Base-by-base conservation (phyloP, 2,888 invertebrate species). In the Stenurella melanura region DNA sequence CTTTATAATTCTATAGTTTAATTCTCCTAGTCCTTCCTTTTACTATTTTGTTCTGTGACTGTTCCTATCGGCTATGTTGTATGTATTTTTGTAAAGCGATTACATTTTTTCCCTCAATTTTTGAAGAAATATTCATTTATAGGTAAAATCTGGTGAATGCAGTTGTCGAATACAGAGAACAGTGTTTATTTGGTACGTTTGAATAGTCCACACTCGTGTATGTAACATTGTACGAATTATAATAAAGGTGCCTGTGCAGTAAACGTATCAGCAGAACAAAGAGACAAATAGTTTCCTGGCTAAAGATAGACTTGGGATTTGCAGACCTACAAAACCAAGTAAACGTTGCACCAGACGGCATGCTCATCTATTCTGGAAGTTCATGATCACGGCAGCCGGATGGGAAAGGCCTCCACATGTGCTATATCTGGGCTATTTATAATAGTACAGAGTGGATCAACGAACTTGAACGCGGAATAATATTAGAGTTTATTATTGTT, bases 231-330 rank as follows among this genome's bases (percentile, higher is more conserved):
- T 21, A 54, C 56, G 54, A 72, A 72, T 63, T 72, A 61, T n/a
- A 63, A 63, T 19, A 63, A 72, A 70, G 26, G 58, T 19, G 18
- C 38, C 12, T 17, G 17, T 26, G 26, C 63, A 30, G 50, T 63
- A 50, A 18, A 42, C 26, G 61, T 54, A 63, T 50, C 70, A 30
- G 69, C 60, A n/a, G 70, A 50, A 70, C 70, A 63, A 72, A 72
- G 63, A 72, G 63, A 63, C 70, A 61, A 72, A 63, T 72, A 72
- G 63, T 63, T 72, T 72, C 72, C 72, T 26, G 63, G 72, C 61
- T 72, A 72, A 72, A 72, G 61, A 72, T 72, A 72, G 50, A 72
- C 63, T 63, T 50, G 72, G 61, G 63, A 63, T 63, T 63, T 72
- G 61, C 63, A 72, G 61, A 72, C 72, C 72, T 63, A 72, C 72